Evolutionary conservation across 2,797 vertebrate species (phyloP), one percentile per base, ranked within the genome.

Genomic region (Peromyscus melanophrys): DNA sequence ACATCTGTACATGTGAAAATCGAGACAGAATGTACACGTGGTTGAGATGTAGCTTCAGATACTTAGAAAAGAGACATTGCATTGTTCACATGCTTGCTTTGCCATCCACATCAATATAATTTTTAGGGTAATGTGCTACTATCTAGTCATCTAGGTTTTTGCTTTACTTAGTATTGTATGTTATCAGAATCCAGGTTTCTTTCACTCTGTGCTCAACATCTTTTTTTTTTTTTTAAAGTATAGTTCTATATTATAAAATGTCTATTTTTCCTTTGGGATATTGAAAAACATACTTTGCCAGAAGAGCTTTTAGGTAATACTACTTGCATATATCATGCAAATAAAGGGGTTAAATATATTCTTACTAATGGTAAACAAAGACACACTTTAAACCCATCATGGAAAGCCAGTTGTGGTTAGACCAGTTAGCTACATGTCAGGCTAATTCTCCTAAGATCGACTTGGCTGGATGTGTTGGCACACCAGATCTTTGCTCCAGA

Each of bases 41-140:
- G 25, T 81, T 37, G 67, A 82, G 90, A 96, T 77, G 49, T 7
- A 86, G 55, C 84, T 96, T 73, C 19, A 93, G 40, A 55, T 75
- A 84, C 78, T 92, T 87, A 89, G 90, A 81, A 92, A 96, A 91
- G 73, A 95, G 94, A 88, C 46, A 87, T 6, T 1, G 29, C 10
- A 11, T 67, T 90, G 86, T 90, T 96, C 77, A 93, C 90, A 81
- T 86, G 37, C 43, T 88, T 80, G 29, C 61, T 85, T 89, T 71
- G 40, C 57, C 57, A 89, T 76, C 94, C 46, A 93, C 71, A 69
- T 8, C 65, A 55, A 27, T n/a, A 83, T 40, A 67, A 94, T 82
- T 94, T 92, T 46, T 80, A 29, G 57, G 46, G 76, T 63, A 84
- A 90, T 78, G 55, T 92, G 43, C 94, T 49, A 90, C 46, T 77